Evolutionary conservation across 2,113 vertebrate species (phyloP), one percentile per base, ranked within the genome.

Genomic region (Cynoglossus semilaevis): DNA sequence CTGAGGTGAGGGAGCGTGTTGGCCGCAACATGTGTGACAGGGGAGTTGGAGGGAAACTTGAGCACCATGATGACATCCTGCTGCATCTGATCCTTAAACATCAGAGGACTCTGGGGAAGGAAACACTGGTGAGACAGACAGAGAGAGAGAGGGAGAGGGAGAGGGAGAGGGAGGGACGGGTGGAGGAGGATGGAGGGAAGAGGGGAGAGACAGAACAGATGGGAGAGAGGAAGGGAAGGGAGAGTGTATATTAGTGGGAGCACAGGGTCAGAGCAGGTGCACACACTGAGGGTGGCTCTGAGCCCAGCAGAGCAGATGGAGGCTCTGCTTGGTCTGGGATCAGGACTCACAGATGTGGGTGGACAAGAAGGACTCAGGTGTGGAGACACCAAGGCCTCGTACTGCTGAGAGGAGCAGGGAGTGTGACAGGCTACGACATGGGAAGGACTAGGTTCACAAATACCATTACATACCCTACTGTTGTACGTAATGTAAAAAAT

Each of bases 81-180:
- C 88, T 99, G 97, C 97, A 99, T 99, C 91, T 99, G 97, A 90
- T 99, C 97, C 92, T 99, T 99, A 91, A 99, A 99, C 97, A 99
- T 98, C 93, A 99, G 95, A 13, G 97, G 96, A 80, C 97, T 99
- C 96, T 99, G 97, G 82, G 97, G 97, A 93, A 99, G 97, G 94
- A 99, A 99, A 96, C 97, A 99, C 97, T 99, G 93, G 94, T 94
- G 92, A 94, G 91, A 88, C 88, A 95, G 92, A 84, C 64, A 85
- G 86, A 85, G 85, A 87, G 85, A 85, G 51, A 78, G 72, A 63
- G 19, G 69, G 65, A 63, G 45, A 63, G 47, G 64, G 14, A 55
- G 63, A 38, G 63, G 53, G 50, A 56, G 40, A 15, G 63, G 84
- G 51, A 78, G 81, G 70, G 52, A 59, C 81, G 87, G 87, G 87